Conservation (phyloP, 2,888 invertebrate species). For the Drosophila hamatofila region DNA sequence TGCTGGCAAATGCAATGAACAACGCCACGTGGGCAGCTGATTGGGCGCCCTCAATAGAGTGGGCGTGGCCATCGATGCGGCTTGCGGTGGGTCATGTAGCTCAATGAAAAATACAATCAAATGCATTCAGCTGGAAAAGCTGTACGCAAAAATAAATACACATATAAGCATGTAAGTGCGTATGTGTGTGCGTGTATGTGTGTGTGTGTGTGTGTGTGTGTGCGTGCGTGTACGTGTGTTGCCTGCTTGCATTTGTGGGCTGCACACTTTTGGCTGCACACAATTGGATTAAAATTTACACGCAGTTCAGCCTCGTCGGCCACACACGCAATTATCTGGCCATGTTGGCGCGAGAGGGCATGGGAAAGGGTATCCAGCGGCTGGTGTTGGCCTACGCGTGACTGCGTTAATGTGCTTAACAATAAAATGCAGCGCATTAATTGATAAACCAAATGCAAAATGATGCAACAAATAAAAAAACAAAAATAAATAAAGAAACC, state of each 20-base stretch:
- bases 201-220: constrained; percentile 28
- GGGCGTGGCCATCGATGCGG: constrained; percentile 35
- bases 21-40: constrained; percentile 48
- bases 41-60: constrained; percentile 8
- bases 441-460: constrained; percentile 72
- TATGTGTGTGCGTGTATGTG: constrained; percentile 11
- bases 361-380: constrained; percentile 14
- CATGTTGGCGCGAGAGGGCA: constrained; percentile 17
- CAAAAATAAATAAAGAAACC: constrained; percentile 8
- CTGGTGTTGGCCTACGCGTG: constrained; percentile 62
- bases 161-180: constrained; percentile 44
- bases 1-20: constrained; percentile 69
- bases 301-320: constrained; percentile 67
- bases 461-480: constrained; percentile 35
- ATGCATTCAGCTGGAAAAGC: constrained; percentile 79
- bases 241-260: constrained; percentile 61
- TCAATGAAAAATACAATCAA: constrained; percentile 77
- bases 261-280: constrained; percentile 74
- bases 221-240: constrained; percentile 32
- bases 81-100: constrained; percentile 48
- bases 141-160: constrained; percentile 77
- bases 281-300: constrained; percentile 82
- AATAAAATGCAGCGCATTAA: constrained; percentile 81
- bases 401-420: constrained; percentile 81
- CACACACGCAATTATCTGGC: constrained; percentile 75